Evolutionary conservation across 2,888 invertebrate species (phyloP).

Genomic region (Aleiodes testaceus): DNA sequence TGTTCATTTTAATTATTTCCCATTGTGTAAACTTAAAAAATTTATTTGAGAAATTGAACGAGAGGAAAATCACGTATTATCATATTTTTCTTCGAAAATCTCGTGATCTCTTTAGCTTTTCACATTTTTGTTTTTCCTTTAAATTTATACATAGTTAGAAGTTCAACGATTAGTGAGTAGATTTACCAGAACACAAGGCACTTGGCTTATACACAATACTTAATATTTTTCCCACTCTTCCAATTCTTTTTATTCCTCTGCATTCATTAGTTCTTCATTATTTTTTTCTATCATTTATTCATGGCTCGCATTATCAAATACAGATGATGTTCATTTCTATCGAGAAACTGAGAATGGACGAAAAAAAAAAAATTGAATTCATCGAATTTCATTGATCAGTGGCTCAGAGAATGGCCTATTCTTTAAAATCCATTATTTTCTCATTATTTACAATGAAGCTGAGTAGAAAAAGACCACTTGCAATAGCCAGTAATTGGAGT

Average conservation of each 20-base stretch:
- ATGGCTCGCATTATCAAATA: slow-evolving; percentile 11
- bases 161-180: slow-evolving; percentile 70
- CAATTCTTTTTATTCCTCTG: slow-evolving; percentile 45
- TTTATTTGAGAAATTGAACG: slow-evolving; percentile 8
- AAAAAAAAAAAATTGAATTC: slow-evolving; percentile 52
- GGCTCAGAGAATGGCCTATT: slow-evolving; percentile 57
- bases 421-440: neutral
- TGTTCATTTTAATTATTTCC: neutral
- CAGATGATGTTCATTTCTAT: neutral
- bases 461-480: slow-evolving; percentile 30
- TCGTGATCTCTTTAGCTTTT: slow-evolving; percentile 48
- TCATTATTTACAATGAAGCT: slow-evolving; percentile 24
- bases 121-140: slow-evolving; percentile 46
- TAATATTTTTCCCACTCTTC: slow-evolving; percentile 57
- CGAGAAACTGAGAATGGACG: neutral
- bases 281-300: slow-evolving; percentile 36
- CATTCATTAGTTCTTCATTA: slow-evolving; percentile 56
- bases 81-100: neutral
- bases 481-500: slow-evolving; percentile 21
- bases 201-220: slow-evolving; percentile 71
- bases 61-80: slow-evolving; percentile 29
- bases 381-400: slow-evolving; percentile 48
- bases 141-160: slow-evolving; percentile 65
- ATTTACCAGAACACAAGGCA: slow-evolving; percentile 71
- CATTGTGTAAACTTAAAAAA: neutral